phyloP scores from a whole-genome alignment of 2,888 invertebrate species.

The Smittia sp. region DNA sequence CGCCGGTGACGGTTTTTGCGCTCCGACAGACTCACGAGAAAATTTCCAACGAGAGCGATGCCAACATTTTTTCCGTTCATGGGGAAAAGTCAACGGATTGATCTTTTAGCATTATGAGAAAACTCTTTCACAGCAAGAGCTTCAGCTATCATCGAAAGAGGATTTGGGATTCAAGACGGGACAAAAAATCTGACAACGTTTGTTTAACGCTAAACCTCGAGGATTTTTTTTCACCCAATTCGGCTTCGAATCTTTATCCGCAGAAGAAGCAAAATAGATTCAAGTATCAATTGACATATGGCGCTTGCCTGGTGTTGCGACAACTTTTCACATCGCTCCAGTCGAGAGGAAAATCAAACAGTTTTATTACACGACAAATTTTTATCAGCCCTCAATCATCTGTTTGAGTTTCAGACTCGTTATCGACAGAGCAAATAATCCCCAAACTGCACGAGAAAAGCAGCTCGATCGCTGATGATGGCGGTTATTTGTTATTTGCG shows the following conservation, averaged over 20 bases:
- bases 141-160: no score
- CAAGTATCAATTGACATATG: not conserved
- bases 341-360: no score
- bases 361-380: not conserved
- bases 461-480: slow-evolving; percentile 10
- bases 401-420: not conserved
- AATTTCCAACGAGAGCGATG: not conserved
- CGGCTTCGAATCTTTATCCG: not conserved
- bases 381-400: slow-evolving; percentile 5
- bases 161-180: no score
- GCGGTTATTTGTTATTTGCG: slow-evolving; percentile 40
- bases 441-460: not conserved
- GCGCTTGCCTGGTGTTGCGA: not conserved
- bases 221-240: no score
- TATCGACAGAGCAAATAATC: not conserved
- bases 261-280: not conserved
- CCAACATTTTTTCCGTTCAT: no score
- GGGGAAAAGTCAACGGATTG: slow-evolving; percentile 6
- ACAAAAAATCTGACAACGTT: no score
- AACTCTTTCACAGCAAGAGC: no score
- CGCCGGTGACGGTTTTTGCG: not conserved
- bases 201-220: no score
- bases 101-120: not conserved
- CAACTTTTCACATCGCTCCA: not conserved
- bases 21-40: not conserved